phyloP scores from a whole-genome alignment of 2,113 vertebrate species.

The Arothron firmamentum region DNA sequence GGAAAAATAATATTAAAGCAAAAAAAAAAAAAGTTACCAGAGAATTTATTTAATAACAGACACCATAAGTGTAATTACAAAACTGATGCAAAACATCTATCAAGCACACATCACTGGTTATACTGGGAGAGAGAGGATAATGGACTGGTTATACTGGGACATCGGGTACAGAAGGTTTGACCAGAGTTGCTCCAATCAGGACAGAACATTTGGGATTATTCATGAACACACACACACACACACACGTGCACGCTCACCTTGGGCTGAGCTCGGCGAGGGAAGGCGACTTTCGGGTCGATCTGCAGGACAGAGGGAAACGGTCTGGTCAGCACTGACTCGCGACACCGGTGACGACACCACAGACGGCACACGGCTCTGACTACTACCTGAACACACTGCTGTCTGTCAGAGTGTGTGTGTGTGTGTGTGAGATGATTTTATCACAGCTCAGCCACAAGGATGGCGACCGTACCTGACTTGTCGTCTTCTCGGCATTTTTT shows the following conservation, averaged over 20 bases:
- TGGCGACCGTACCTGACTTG: no score
- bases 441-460: background rate
- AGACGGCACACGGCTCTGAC: background rate
- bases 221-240: background rate
- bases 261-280: conserved; percentile 96
- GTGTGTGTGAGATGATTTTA: conserved; percentile 7
- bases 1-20: background rate
- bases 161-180: no score
- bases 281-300: conserved; percentile 99
- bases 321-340: conserved; percentile 28
- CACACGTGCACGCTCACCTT: conserved; percentile 80
- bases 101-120: no score
- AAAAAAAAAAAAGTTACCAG: background rate
- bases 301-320: conserved; percentile 68
- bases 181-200: no score
- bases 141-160: no score
- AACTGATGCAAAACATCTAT: background rate
- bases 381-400: background rate
- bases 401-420: background rate
- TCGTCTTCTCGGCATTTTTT: background rate
- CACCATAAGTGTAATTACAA: background rate
- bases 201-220: background rate
- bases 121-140: no score
- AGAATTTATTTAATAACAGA: background rate
- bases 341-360: conserved; percentile 5